A percentile compares a stretch with the other conserved stretches of the same genome.
Conservation (phyloP, 2,113 vertebrate species). For the Myrmophylax atrothorax region DNA sequence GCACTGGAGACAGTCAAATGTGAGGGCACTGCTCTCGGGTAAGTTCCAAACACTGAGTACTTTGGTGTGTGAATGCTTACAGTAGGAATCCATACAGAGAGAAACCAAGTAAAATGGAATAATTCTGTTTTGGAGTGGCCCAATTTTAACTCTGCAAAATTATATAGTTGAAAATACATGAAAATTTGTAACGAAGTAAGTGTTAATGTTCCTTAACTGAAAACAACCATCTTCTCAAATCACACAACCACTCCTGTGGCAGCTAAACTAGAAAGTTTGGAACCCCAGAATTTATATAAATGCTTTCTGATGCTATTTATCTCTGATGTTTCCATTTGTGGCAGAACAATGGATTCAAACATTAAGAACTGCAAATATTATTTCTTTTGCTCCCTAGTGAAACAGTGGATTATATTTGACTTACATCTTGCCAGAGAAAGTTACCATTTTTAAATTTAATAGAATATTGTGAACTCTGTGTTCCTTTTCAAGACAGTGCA, state of each 20-base stretch:
- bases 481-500: not conserved
- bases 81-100: not conserved
- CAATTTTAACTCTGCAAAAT: not conserved
- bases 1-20: accelerated
- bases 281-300: not conserved
- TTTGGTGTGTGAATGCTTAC: accelerated
- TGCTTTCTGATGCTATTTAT: not conserved
- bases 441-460: not conserved
- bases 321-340: not conserved
- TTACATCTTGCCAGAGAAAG: not conserved
- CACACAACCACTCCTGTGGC: not conserved
- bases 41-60: not conserved
- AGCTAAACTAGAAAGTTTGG: not conserved
- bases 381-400: not conserved
- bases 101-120: not conserved
- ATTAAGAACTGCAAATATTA: not conserved
- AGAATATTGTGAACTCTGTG: not conserved
- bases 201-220: not conserved
- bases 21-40: accelerated
- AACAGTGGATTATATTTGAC: not conserved
- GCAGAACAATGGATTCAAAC: not conserved
- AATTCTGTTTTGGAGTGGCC: not conserved
- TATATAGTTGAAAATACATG: not conserved
- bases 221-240: not conserved
- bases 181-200: not conserved